Percentiles rank a stretch among this genome's conserved stretches.
Evolutionary conservation across 2,797 vertebrate genomes (phyloP).

Genomic region (Liasis olivaceus): DNA sequence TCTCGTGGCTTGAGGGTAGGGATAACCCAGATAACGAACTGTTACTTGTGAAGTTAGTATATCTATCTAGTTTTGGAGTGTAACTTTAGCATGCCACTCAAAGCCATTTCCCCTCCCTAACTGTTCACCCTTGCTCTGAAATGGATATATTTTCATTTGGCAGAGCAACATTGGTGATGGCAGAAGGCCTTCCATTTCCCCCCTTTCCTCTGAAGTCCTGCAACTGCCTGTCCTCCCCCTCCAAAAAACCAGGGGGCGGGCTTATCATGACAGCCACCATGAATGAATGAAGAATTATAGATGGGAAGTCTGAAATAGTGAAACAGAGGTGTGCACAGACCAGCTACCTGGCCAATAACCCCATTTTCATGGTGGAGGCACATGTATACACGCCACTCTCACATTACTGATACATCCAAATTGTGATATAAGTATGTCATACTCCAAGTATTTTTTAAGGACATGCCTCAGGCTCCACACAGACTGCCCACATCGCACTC

Average conservation of each 20-base stretch:
- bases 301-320: not conserved
- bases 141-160: not conserved
- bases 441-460: not conserved
- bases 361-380: not conserved
- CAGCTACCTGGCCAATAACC: not conserved
- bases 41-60: not conserved
- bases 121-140: not conserved
- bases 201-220: not conserved
- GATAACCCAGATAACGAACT: not conserved
- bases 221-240: not conserved
- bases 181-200: not conserved
- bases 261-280: not conserved
- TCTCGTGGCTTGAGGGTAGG: not conserved
- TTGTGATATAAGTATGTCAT: not conserved
- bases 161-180: not conserved
- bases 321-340: not conserved
- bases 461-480: not conserved
- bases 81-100: not conserved
- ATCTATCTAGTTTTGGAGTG: not conserved
- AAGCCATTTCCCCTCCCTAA: not conserved
- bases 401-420: not conserved
- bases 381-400: not conserved
- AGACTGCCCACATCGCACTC: not conserved
- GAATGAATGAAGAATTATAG: not conserved
- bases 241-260: too few species aligned